Base-by-base conservation (phyloP, 2,888 invertebrate species). In the Piscicola geometra region DNA sequence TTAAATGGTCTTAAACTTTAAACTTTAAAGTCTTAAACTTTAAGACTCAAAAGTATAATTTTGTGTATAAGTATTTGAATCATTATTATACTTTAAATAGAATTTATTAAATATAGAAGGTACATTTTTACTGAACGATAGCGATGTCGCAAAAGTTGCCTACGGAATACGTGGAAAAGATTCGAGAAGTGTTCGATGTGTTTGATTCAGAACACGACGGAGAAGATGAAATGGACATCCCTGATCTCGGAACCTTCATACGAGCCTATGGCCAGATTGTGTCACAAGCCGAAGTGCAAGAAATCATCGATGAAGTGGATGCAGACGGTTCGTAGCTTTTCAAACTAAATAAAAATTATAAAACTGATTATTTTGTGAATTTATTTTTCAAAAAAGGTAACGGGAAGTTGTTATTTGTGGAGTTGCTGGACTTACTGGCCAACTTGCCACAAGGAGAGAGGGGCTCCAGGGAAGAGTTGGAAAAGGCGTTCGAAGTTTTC, bases 281-380 rank as follows among this genome's bases (percentile, higher is more conserved):
- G n/a, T 33, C 73, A 15, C 56, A 73, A 35, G 73, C 60, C 32
- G 73, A 73, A 64, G 64, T 73, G 32, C 73, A 73, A 64, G 73
- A 73, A 73, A 73, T 73, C 25, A 64, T 73, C 30, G 73, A 73
- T 30, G 73, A 73, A 73, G 73, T 73, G 28, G 73, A 73, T 64
- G 73, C 73, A 30, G 73, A 73, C 35, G 73, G 73, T 73, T n/a
- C 15, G 70, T 70, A n/a, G 41, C 5, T 15, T 9, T 41, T 41
- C n/a, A n/a, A n/a, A n/a, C n/a, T n/a, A n/a, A n/a, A n/a, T 41
- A 41, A 9, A 15, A 41, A 5, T 41, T 41, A 9, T 41, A 41
- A 15, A 41, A 9, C 5, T 41, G 41, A 41, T 41, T 41, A 9
- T 41, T 41, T 9, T 5, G 41, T 9, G 15, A 41, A 41, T 41